Evolutionary conservation across 2,797 vertebrate genomes (phyloP).

Genomic region (Triplophysa yarkandensis): DNA sequence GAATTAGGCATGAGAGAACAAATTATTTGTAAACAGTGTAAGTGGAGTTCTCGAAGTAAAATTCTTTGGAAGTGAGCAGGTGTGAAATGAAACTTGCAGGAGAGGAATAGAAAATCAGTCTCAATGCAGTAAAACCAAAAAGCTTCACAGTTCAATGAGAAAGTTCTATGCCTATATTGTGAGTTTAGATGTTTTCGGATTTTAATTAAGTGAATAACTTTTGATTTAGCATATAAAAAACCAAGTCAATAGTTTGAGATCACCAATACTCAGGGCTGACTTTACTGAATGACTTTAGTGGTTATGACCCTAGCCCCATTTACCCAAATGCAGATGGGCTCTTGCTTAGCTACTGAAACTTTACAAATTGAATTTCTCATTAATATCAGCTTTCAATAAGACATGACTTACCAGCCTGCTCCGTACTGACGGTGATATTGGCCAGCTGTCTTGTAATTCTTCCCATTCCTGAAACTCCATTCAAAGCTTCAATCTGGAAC

Average conservation of each 20-base stretch:
- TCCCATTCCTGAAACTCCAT: slow-evolving; percentile 89
- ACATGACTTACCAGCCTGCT: slow-evolving; percentile 88
- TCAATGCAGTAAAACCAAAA: not conserved
- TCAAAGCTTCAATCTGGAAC: slow-evolving; percentile 91
- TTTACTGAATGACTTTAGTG: not conserved
- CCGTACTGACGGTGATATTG: slow-evolving; percentile 87
- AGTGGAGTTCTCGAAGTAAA: not conserved
- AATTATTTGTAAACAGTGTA: not conserved
- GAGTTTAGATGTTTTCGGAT: not conserved
- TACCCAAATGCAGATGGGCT: not conserved
- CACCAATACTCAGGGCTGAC: no score
- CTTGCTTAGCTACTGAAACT: no score
- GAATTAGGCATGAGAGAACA: not conserved
- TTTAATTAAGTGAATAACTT: not conserved
- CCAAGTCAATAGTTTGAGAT: no score
- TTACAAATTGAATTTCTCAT: no score
- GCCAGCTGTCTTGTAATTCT: slow-evolving; percentile 83
- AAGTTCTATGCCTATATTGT: not conserved
- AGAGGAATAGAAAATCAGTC: not conserved
- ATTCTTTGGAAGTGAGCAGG: not conserved
- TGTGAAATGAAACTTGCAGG: not conserved
- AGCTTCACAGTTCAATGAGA: not conserved
- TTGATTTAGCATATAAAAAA: no score
- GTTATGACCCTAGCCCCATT: not conserved
- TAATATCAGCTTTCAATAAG: not conserved